Evolutionary conservation across 2,113 vertebrate species (phyloP).

Genomic region (Scophthalmus maximus): DNA sequence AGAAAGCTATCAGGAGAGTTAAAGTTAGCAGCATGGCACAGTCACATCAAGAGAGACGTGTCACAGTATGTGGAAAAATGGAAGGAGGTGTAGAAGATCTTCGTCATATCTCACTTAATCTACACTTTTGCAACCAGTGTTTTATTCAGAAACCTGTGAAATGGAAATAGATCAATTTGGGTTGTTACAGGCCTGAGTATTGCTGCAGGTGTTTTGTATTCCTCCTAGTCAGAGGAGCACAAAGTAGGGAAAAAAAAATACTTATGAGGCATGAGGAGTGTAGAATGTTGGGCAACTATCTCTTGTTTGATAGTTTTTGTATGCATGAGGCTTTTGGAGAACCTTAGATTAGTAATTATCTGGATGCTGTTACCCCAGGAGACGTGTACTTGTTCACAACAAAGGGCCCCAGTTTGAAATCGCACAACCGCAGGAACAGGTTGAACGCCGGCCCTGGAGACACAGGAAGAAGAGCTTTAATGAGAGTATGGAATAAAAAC

Average conservation of each 20-base stretch:
- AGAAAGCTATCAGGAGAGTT: conserved; percentile 2
- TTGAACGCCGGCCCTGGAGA: conserved; percentile 88
- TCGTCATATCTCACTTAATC: conserved; percentile 52
- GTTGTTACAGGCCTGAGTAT: conserved; percentile 42
- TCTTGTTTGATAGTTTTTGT: conserved; percentile 49
- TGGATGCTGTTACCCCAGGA: conserved; percentile 83
- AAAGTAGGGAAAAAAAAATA: conserved; percentile 15
- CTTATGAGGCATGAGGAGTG: conserved; percentile 24
- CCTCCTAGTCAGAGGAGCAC: conserved; percentile 43
- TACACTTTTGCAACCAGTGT: conserved; percentile 55
- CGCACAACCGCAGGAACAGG: conserved; percentile 86
- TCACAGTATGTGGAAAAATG: conserved; percentile 50
- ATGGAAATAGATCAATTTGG: conserved; percentile 55
- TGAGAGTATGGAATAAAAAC: conserved; percentile 37
- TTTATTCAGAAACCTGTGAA: conserved; percentile 47
- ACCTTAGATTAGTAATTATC: conserved; percentile 66
- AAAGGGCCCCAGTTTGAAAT: conserved; percentile 87
- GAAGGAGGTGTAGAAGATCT: conserved; percentile 17
- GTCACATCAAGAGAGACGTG: conserved; percentile 29
- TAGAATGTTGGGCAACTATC: conserved; percentile 43
- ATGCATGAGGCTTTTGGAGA: conserved; percentile 52
- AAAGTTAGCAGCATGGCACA: background rate
- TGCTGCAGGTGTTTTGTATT: conserved; percentile 51
- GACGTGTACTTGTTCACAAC: conserved; percentile 88
- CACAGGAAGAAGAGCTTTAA: conserved; percentile 59